A percentile compares a stretch with the other conserved stretches of the same genome.
phyloP scores from a whole-genome alignment of 1,140 invertebrate species.

The Trichomalopsis sarcophagae region DNA sequence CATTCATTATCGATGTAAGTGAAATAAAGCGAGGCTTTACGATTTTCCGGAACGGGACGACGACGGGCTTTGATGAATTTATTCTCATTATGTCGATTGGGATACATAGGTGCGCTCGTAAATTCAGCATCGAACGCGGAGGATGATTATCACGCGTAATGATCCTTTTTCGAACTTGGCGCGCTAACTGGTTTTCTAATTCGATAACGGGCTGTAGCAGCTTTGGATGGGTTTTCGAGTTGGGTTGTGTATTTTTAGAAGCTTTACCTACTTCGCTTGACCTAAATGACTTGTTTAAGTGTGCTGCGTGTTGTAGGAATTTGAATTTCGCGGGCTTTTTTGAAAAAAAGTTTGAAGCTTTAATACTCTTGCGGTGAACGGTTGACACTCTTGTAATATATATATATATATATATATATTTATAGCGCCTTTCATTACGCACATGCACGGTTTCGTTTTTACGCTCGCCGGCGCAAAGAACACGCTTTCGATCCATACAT shows the following conservation, averaged over 20 bases:
- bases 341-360: neutral
- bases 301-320: neutral
- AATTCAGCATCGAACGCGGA: neutral
- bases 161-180: no score
- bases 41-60: neutral
- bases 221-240: no score
- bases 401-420: no score
- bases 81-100: conserved; percentile 21
- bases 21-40: conserved; percentile 20
- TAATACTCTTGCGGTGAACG: neutral
- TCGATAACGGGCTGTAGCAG: no score
- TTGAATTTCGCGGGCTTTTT: neutral
- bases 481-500: conserved; percentile 27
- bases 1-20: conserved; percentile 36
- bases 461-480: neutral
- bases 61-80: conserved; percentile 33
- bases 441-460: conserved; percentile 49
- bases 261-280: neutral
- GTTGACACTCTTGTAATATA: neutral
- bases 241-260: no score
- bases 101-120: neutral
- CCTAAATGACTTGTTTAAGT: neutral
- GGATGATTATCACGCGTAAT: no score
- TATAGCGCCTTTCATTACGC: neutral
- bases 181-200: no score